Base-by-base conservation (phyloP, 2,888 invertebrate genomes). In the Apamea sordens region DNA sequence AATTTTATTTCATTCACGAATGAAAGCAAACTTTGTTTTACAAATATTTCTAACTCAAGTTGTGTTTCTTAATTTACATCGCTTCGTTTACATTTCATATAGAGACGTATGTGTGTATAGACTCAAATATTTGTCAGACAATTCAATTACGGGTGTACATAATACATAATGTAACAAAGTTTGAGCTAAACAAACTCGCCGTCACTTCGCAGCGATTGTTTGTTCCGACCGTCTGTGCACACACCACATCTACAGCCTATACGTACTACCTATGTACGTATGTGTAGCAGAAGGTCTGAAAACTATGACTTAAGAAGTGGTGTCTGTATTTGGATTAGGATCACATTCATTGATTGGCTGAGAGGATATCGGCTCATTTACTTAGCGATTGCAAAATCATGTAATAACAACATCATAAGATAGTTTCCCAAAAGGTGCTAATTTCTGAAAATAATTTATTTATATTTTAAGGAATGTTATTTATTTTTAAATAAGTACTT, bases 121-220 rank as follows among this genome's bases (percentile, higher is more conserved):
- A 71, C 44, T 79, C 92, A 91, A 91, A 92, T 91, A 92, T 93
- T 93, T 92, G 91, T 87, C 83, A 86, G 91, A 89, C 92, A 91
- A 93, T 93, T 92, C 93, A 93, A 93, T 93, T 93, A 93, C 87
- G 77, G 68, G 82, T 72, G 89, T 87, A 89, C 90, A 89, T 90
- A 90, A 89, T 91, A 91, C 90, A 91, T 92, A 88, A 91, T 92
- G 89, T 90, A 90, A 85, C 86, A 83, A 90, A 91, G 89, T 89
- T 89, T 85, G 77, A 82, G 76, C 79, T 88, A 84, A 90, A 90
- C 90, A 88, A 87, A 86, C 91, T 61, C 86, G 73, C 79, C 77
- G 90, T 88, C 93, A 92, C 92, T 92, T 90, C 82, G 88, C 84
- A 77, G 79, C 85, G 87, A 92, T 91, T 93, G 93, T 93, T 93